A percentile compares a stretch with the other conserved stretches of the same genome.
Conservation (phyloP, 2,888 invertebrate species). For the Hemistola chrysoprasaria region DNA sequence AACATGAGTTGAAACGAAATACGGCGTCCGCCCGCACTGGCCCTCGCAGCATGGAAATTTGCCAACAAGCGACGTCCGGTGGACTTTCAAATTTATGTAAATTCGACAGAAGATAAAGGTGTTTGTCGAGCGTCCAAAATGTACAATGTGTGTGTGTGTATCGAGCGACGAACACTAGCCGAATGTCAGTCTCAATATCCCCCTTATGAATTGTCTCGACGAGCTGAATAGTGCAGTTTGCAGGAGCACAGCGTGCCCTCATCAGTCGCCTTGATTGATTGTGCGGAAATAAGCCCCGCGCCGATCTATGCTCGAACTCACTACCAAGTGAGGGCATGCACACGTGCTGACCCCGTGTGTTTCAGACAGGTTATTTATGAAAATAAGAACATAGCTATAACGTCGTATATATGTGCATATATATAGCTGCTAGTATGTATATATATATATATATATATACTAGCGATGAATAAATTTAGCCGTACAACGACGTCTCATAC, state of each 20-base stretch:
- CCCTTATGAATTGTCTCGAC: constrained; percentile 49
- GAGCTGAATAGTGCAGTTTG: constrained; percentile 54
- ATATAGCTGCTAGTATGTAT: too few relatives aligned
- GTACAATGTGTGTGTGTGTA: constrained; percentile 33
- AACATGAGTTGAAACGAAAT: constrained; percentile 42
- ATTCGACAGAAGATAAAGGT: constrained; percentile 63
- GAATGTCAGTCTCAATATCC: constrained; percentile 49
- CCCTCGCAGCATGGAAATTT: constrained; percentile 55
- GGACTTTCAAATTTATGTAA: constrained; percentile 68
- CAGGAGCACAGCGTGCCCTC: constrained; percentile 58
- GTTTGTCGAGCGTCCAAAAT: constrained; percentile 54
- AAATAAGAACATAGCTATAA: constrained; percentile 20
- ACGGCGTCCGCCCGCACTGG: constrained; percentile 35
- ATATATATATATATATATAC: constrained; percentile 22
- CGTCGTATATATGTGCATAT: constrained; percentile 6
- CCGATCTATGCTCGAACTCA: constrained; percentile 40
- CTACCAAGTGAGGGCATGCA: constrained; percentile 33
- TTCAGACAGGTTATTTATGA: constrained; percentile 30
- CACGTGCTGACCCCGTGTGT: constrained; percentile 22
- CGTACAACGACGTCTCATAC: constrained; percentile 11
- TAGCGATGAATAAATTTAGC: constrained; percentile 16
- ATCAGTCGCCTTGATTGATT: constrained; percentile 71
- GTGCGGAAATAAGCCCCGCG: constrained; percentile 67
- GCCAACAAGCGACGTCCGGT: constrained; percentile 58
- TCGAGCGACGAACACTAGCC: constrained; percentile 43